Evolutionary conservation across 2,113 vertebrate genomes (phyloP).

Genomic region (Odocoileus hemionus): DNA sequence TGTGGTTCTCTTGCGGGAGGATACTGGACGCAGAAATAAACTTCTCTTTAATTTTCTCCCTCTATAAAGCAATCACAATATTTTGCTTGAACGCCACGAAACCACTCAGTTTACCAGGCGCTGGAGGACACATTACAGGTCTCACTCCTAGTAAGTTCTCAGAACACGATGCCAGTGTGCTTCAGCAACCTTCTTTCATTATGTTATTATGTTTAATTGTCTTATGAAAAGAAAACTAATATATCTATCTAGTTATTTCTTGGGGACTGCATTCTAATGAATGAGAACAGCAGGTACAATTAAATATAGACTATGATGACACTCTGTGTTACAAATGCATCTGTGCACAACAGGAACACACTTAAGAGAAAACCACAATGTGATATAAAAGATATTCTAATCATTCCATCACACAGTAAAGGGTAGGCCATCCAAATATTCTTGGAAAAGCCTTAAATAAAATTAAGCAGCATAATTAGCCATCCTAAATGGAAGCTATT

Average conservation of each 20-base stretch:
- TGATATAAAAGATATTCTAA: conserved; percentile 39
- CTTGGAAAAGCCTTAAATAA: conserved; percentile 66
- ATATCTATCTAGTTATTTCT: conserved; percentile 54
- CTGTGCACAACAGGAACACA: conserved; percentile 10
- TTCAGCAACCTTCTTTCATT: conserved; percentile 27
- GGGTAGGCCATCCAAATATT: conserved; percentile 53
- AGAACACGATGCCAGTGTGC: background rate
- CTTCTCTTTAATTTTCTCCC: background rate
- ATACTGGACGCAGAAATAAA: background rate
- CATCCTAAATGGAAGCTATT: background rate
- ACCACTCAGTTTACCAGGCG: background rate
- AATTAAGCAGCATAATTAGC: conserved; percentile 56
- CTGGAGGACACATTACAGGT: background rate
- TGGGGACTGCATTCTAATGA: background rate
- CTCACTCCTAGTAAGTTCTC: background rate
- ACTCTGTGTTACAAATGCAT: background rate
- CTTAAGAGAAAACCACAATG: background rate
- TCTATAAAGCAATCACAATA: background rate
- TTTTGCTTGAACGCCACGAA: background rate
- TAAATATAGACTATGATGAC: background rate
- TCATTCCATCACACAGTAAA: conserved; percentile 43
- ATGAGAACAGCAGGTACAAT: conserved; percentile 58
- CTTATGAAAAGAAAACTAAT: conserved; percentile 56
- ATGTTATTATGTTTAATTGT: conserved; percentile 52
- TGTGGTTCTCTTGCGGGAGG: background rate